These are phyloP conservation scores for Glandiceps talaboti DNA, from an alignment of 53 echinoderm and acorn worm species.

Conservation along the genomic window DNA sequence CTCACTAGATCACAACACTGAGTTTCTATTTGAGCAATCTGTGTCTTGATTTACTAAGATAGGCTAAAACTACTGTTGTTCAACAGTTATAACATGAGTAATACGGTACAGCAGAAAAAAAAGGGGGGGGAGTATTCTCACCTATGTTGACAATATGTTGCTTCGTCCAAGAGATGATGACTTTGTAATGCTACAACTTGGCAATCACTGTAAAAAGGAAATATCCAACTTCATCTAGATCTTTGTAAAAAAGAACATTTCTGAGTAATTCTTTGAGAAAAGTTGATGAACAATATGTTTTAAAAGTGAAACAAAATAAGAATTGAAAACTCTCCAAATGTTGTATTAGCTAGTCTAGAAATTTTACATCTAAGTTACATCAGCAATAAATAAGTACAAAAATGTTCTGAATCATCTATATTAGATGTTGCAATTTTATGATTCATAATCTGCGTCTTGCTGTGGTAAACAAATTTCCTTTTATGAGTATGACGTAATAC, in stretches of 20 bases:
- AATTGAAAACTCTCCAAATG: too few relatives aligned
- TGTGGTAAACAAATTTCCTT: too few relatives aligned
- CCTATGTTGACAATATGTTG: not conserved
- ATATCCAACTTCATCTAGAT: not conserved
- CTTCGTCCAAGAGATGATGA: not conserved
- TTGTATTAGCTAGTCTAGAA: too few relatives aligned
- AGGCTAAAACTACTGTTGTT: not conserved
- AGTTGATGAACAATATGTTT: not conserved
- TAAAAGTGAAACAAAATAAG: not conserved
- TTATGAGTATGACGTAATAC: too few relatives aligned
- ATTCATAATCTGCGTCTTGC: too few relatives aligned
- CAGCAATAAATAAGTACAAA: too few relatives aligned
- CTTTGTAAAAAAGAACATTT: too few relatives aligned
- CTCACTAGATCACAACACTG: too few relatives aligned
- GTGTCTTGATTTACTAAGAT: not conserved
- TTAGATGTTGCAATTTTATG: too few relatives aligned
- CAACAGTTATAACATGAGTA: not conserved
- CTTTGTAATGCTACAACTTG: not conserved
- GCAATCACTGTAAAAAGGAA: not conserved
- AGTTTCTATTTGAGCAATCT: not conserved
- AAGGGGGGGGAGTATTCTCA: not conserved
- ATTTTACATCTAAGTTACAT: too few relatives aligned
- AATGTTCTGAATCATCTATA: too few relatives aligned
- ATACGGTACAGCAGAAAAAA: not conserved
- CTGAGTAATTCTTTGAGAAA: not conserved